Conservation (phyloP, 2,113 vertebrate species). For the Pachyramphus minor region DNA sequence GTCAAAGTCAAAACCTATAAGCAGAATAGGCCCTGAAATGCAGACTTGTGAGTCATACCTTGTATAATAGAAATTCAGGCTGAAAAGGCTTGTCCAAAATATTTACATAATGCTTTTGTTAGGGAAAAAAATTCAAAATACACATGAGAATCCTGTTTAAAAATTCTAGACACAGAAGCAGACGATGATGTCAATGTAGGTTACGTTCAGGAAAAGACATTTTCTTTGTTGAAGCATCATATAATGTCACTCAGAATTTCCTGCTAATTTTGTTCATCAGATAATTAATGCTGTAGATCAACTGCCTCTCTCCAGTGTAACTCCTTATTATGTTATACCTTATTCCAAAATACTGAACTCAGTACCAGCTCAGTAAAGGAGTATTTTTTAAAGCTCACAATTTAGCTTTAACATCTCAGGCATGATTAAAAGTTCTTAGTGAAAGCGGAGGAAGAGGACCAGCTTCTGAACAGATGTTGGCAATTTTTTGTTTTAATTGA, state of each 20-base stretch:
- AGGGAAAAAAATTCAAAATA: background rate
- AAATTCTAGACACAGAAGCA: background rate
- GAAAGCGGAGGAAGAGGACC: background rate
- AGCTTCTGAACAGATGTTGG: background rate
- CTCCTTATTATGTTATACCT: background rate
- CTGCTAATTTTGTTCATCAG: background rate
- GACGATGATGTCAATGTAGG: background rate
- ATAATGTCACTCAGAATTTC: background rate
- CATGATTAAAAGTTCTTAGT: background rate
- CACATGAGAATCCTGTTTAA: background rate
- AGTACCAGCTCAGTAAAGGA: background rate
- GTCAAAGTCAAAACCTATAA: background rate
- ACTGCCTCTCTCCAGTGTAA: background rate
- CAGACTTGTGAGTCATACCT: background rate
- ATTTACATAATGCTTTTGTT: background rate
- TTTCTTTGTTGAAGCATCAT: background rate
- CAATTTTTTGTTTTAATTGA: background rate
- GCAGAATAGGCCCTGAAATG: background rate
- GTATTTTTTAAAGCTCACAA: background rate
- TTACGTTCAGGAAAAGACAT: background rate
- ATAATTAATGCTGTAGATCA: background rate
- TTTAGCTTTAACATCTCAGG: background rate
- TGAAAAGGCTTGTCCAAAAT: background rate
- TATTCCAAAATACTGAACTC: background rate
- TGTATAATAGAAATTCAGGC: background rate